Evolutionary conservation across 2,113 vertebrate species (phyloP).

Genomic region (Peromyscus polionotus): DNA sequence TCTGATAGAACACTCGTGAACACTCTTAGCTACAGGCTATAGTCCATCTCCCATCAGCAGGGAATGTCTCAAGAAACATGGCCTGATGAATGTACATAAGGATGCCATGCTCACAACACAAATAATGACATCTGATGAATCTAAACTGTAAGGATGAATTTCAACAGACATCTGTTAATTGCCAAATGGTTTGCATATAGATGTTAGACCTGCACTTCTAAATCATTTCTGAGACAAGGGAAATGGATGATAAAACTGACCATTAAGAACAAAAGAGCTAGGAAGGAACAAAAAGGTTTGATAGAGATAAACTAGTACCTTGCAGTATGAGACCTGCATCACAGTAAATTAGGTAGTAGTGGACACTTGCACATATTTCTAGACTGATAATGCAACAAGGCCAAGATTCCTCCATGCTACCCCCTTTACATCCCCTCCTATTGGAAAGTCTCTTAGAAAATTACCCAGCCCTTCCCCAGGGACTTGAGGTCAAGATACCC

Average conservation of each 20-base stretch:
- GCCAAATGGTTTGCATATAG: conserved; percentile 77
- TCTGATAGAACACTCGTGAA: neutral
- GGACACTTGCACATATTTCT: conserved; percentile 12
- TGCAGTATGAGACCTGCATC: conserved; percentile 76
- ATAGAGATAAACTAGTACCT: conserved; percentile 80
- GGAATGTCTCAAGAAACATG: neutral
- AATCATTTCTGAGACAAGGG: conserved; percentile 54
- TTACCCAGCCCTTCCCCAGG: neutral
- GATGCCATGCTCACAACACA: conserved; percentile 4
- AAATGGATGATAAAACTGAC: conserved; percentile 68
- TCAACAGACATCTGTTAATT: conserved; percentile 71
- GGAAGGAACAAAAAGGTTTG: conserved; percentile 70
- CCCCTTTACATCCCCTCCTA: neutral
- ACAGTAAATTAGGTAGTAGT: conserved; percentile 77
- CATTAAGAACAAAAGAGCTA: conserved; percentile 46
- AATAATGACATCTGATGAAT: conserved; percentile 69
- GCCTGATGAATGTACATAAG: conserved; percentile 31
- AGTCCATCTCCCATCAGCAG: neutral
- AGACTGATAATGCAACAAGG: neutral
- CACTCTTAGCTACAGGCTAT: neutral
- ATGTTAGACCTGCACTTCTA: conserved; percentile 58
- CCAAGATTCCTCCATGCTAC: neutral
- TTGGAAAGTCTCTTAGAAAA: neutral
- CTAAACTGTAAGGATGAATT: conserved; percentile 67
- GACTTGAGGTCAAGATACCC: neutral